These are phyloP conservation scores for Melanostigma gelatinosum DNA, from an alignment of 2,113 vertebrate species.

Conservation along the genomic window DNA sequence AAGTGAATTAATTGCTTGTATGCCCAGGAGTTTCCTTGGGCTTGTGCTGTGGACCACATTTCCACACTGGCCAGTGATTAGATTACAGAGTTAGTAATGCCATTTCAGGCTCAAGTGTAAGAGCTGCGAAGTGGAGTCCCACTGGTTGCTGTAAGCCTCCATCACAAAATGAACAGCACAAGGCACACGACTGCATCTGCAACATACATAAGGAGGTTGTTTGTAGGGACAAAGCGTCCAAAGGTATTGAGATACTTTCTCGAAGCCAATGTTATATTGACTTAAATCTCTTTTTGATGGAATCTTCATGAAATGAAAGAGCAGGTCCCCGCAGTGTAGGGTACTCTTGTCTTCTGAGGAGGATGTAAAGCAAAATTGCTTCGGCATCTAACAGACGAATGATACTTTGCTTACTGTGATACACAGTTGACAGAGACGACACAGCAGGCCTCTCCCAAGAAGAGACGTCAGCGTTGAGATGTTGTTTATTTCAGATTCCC, in stretches of 20 bases:
- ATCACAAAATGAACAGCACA: constrained; percentile 47
- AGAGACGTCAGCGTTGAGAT: constrained; percentile 1
- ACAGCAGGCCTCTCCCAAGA: neutral
- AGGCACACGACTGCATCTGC: constrained; percentile 19
- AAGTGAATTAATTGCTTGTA: constrained; percentile 82
- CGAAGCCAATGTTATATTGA: neutral
- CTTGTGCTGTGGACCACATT: constrained; percentile 67
- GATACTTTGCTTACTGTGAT: constrained; percentile 29
- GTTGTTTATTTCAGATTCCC: neutral
- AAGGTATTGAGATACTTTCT: neutral
- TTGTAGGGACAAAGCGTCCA: neutral
- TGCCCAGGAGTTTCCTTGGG: constrained; percentile 72
- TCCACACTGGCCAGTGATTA: constrained; percentile 74
- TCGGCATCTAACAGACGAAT: constrained; percentile 1
- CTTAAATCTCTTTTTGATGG: constrained; percentile 15
- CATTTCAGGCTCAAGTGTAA: constrained; percentile 66
- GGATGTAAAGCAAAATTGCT: constrained; percentile 20
- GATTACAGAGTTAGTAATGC: constrained; percentile 73
- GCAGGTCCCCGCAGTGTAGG: neutral
- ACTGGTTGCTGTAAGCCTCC: constrained; percentile 52
- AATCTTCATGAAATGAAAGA: constrained; percentile 27
- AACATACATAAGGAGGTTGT: constrained; percentile 2
- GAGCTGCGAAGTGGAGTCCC: constrained; percentile 65
- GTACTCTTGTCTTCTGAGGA: constrained; percentile 1
- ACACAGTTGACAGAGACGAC: constrained; percentile 39